Base-by-base conservation (phyloP, 2,797 vertebrate genomes). In the Chelmon rostratus region DNA sequence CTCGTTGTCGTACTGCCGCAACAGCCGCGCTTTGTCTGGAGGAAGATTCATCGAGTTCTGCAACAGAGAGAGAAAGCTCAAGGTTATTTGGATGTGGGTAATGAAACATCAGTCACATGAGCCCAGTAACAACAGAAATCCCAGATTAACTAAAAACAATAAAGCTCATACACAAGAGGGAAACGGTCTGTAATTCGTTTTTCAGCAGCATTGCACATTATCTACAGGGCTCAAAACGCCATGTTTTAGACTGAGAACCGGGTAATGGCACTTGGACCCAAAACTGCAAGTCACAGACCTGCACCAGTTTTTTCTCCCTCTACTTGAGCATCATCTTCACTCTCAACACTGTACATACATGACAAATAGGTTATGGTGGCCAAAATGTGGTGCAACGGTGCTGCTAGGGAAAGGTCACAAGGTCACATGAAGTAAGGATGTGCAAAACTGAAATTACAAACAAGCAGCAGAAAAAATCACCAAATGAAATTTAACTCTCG, bases 31-130 rank as follows among this genome's bases (percentile, higher is more conserved):
- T 93, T 99, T 99, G 94, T 99, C 98, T 15, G 98, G 98, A 19
- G 98, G 98, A 89, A 99, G 94, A 93, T 99, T 99, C 98, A 99
- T 99, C 0, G 98, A 97, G 89, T 97, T 99, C 98, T 99, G 95
- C 4, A 40, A 93, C 73, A 56, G 75, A 66, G 64, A 23, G 72
- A 83, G 4, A 31, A 79, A 72, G 35, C 42, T 81, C 67, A 74
- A 9, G 79, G 82, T 90, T 87, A 89, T 78, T 59, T 49, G 38
- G 46, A 70, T 63, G 52, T 68, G 63, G 40, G 68, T 73, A 65
- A 83, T 68, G 50, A 82, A 69, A 72, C 52, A 42, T 75, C 49
- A 71, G 50, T 67, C 56, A 63, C 73, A 84, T n/a, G 21, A 64
- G 54, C 35, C n/a, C 11, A 31, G 31, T 52, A 57, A 59, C 64